Evolutionary conservation across 2,113 vertebrate species (phyloP).

Genomic region (Melanotaenia duboulayi): DNA sequence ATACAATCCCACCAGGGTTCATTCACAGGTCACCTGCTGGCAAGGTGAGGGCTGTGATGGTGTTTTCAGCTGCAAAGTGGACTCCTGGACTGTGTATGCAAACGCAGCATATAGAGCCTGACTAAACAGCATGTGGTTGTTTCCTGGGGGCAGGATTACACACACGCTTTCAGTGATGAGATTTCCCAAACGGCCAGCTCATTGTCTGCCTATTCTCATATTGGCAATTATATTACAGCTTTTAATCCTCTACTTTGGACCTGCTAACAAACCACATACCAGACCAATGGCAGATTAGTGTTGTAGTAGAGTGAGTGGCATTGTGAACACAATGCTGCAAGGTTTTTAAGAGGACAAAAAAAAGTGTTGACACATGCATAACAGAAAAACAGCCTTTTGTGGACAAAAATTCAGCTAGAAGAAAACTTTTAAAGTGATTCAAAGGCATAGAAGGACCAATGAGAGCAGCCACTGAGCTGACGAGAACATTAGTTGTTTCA

Average conservation of each 20-base stretch:
- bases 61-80: slow-evolving; percentile 22
- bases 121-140: slow-evolving; percentile 34
- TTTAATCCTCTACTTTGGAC: slow-evolving; percentile 70
- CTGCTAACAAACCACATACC: slow-evolving; percentile 50
- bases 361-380: slow-evolving; percentile 41
- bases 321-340: slow-evolving; percentile 26
- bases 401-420: slow-evolving; percentile 29
- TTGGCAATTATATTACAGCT: slow-evolving; percentile 67
- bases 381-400: slow-evolving; percentile 36
- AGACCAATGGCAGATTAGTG: slow-evolving; percentile 57
- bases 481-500: not conserved
- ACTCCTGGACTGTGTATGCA: slow-evolving; percentile 11
- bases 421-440: slow-evolving; percentile 17
- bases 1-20: slow-evolving; percentile 42
- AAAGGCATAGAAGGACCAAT: not conserved
- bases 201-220: slow-evolving; percentile 63
- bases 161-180: slow-evolving; percentile 41
- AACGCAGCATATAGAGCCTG: slow-evolving; percentile 26
- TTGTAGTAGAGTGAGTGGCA: slow-evolving; percentile 33
- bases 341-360: slow-evolving; percentile 6
- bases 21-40: slow-evolving; percentile 30
- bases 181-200: slow-evolving; percentile 50
- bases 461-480: slow-evolving; percentile 6
- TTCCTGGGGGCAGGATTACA: slow-evolving; percentile 68
- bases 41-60: slow-evolving; percentile 16